Evolutionary conservation across 2,888 invertebrate species (phyloP).

Genomic region (Augochlorella aurata): DNA sequence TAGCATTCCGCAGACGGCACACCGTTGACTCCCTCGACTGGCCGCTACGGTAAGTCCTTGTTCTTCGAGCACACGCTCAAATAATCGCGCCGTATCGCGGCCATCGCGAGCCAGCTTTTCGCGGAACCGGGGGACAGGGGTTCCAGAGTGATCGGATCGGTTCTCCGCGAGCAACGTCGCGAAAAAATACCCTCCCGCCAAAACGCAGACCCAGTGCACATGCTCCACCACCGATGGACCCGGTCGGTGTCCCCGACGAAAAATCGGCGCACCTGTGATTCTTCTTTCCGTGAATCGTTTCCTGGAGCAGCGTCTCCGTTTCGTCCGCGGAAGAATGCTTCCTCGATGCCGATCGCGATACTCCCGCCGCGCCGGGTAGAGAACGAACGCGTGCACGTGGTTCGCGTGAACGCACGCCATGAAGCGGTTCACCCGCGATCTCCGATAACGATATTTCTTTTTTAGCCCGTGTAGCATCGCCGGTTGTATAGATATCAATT

Average conservation of each 20-base stretch:
- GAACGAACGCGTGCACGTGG: slow-evolving; percentile 54
- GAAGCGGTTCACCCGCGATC: slow-evolving; percentile 42
- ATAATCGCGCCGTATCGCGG: not conserved
- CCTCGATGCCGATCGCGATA: not conserved
- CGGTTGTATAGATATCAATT: slow-evolving; percentile 55
- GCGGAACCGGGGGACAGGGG: not conserved
- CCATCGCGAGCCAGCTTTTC: not conserved
- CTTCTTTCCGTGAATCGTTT: not conserved
- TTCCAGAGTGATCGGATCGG: not conserved
- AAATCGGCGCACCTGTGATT: not conserved
- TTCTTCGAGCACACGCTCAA: not conserved
- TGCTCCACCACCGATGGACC: slow-evolving; percentile 60
- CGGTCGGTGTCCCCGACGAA: no score
- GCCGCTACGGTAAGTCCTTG: slow-evolving; percentile 76
- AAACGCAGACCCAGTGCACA: slow-evolving; percentile 66
- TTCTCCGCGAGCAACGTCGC: slow-evolving; percentile 6
- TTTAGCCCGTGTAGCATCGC: slow-evolving; percentile 12
- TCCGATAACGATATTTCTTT: slow-evolving; percentile 52
- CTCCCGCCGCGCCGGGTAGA: not conserved
- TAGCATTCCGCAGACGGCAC: slow-evolving; percentile 70
- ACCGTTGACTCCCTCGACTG: slow-evolving; percentile 70
- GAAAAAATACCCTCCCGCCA: slow-evolving; percentile 70
- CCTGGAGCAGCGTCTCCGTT: not conserved
- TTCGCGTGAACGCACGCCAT: slow-evolving; percentile 47
- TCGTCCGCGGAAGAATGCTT: no score